Conservation (phyloP, 2,797 vertebrate genomes). For the Bradypodion ventrale region DNA sequence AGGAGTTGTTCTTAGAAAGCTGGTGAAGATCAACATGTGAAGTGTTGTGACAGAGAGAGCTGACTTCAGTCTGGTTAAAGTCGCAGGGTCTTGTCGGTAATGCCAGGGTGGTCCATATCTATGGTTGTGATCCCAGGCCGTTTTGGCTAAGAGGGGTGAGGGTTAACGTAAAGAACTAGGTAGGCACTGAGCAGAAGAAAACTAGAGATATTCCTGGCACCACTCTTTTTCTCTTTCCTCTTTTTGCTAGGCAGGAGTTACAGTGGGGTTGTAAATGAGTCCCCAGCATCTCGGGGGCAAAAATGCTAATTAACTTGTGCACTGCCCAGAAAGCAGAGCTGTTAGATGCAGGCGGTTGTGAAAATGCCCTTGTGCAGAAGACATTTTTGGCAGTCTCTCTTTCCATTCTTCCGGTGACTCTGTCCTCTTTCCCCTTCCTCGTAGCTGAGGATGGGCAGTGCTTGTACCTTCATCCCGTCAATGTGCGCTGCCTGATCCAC, state of each 20-base stretch:
- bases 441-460: slow-evolving; percentile 95
- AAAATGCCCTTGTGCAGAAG: too few species aligned
- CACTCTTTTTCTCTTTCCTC: too few species aligned
- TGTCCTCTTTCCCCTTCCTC: slow-evolving; percentile 27
- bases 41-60: background rate
- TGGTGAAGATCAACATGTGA: background rate
- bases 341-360: too few species aligned
- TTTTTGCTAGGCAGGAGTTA: too few species aligned
- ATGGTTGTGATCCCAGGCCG: background rate
- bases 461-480: slow-evolving; percentile 96
- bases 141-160: too few species aligned
- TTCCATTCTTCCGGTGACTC: background rate
- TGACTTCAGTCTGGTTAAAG: background rate
- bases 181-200: too few species aligned
- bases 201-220: too few species aligned
- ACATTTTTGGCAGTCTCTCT: background rate
- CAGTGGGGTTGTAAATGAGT: too few species aligned
- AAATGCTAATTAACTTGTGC: too few species aligned
- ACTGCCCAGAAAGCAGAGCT: too few species aligned
- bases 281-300: too few species aligned
- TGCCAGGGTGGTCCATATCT: background rate
- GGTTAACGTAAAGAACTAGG: too few species aligned
- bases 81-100: background rate
- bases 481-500: slow-evolving; percentile 91
- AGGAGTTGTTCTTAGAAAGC: background rate